These are phyloP conservation scores for Euura saliciscinereae DNA, from an alignment of 1,140 invertebrate genomes.

Conservation along the genomic window DNA sequence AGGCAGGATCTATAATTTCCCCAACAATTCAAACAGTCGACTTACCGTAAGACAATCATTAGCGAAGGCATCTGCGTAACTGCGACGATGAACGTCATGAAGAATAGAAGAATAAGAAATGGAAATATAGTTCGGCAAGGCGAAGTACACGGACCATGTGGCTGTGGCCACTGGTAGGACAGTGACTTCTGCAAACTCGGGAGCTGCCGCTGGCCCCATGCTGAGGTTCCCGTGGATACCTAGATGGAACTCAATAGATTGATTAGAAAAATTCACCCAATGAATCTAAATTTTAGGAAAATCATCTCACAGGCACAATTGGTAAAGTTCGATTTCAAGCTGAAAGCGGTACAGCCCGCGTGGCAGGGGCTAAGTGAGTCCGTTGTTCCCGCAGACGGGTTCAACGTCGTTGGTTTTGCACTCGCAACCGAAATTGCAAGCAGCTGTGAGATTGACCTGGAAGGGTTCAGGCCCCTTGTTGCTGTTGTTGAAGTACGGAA, in stretches of 20 bases:
- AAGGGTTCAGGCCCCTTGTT: conserved; percentile 69
- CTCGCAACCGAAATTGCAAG: conserved; percentile 92
- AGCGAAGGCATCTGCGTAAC: conserved; percentile 94
- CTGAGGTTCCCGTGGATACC: conserved; percentile 80
- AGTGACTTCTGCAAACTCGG: conserved; percentile 79
- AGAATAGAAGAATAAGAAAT: conserved; percentile 91
- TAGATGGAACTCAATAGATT: conserved; percentile 36
- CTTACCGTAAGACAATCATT: conserved; percentile 90
- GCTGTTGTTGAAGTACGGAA: conserved; percentile 86
- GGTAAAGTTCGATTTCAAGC: conserved; percentile 82
- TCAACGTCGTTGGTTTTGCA: conserved; percentile 91
- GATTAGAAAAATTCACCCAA: conserved; percentile 19
- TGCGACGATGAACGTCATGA: conserved; percentile 94
- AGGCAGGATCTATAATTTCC: not conserved
- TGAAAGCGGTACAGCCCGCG: conserved; percentile 89
- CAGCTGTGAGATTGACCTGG: conserved; percentile 89
- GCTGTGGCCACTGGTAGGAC: conserved; percentile 88
- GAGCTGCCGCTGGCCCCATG: conserved; percentile 59
- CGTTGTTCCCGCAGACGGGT: conserved; percentile 94
- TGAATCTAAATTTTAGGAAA: conserved; percentile 25
- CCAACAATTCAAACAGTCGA: conserved; percentile 13
- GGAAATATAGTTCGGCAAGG: conserved; percentile 91
- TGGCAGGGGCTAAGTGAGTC: conserved; percentile 93
- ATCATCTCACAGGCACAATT: conserved; percentile 82
- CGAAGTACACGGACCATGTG: conserved; percentile 87